Percentiles rank a stretch among this genome's conserved stretches.
These are phyloP conservation scores for Pegea sp. DNA, from an alignment of 23 tunicate genomes.

Conservation along the genomic window DNA sequence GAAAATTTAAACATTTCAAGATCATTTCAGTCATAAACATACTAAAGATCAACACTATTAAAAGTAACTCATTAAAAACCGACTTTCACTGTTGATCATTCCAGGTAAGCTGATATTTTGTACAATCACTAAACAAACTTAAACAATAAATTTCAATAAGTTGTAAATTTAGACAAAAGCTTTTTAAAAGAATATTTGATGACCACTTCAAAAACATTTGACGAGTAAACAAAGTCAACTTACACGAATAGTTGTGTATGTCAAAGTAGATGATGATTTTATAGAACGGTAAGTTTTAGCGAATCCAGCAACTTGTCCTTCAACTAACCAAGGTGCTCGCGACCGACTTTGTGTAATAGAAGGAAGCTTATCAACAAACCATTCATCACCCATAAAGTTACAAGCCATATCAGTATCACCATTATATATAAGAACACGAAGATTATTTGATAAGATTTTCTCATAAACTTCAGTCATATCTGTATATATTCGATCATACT, in stretches of 20 bases:
- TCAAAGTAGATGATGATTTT: not conserved
- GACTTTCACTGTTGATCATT: not conserved
- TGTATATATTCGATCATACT: constrained; percentile 2
- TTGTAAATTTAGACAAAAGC: not conserved
- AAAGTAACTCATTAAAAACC: not conserved
- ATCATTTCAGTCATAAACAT: no score
- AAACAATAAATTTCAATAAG: not conserved
- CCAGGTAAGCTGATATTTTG: not conserved
- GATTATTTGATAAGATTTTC: constrained; percentile 2
- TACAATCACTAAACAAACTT: not conserved
- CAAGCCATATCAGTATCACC: constrained; percentile 35
- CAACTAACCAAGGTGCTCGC: constrained; percentile 13
- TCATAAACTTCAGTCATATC: constrained; percentile 9
- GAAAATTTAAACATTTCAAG: no score
- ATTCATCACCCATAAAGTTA: constrained; percentile 33
- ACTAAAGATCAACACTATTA: no score
- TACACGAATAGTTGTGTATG: constrained; percentile 13
- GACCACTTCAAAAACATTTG: no score
- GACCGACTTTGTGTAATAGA: not conserved
- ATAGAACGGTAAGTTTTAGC: not conserved
- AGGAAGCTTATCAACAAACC: constrained; percentile 23
- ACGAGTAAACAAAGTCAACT: constrained; percentile 2
- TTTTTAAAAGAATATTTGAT: not conserved
- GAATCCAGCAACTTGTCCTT: constrained; percentile 26
- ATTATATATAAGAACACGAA: constrained; percentile 15